These are phyloP conservation scores for Loripinus fragilis DNA, from an alignment of 2,888 invertebrate species.

Conservation along the genomic window DNA sequence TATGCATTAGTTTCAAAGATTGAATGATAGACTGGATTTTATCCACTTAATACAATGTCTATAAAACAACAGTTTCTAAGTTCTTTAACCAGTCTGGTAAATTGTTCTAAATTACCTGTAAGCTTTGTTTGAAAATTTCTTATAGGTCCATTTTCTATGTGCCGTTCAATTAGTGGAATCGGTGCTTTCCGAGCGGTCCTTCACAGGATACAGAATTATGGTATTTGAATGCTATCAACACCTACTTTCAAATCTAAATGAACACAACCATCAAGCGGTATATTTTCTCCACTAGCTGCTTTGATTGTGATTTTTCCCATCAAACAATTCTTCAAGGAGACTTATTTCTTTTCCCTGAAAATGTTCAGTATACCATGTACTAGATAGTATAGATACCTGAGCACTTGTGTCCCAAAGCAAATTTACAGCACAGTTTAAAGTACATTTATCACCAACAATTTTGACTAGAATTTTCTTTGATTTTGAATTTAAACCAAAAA, in stretches of 20 bases:
- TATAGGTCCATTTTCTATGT: no score
- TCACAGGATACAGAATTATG: no score
- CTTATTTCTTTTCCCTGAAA: background rate
- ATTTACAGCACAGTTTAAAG: background rate
- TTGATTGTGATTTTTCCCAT: constrained; percentile 21
- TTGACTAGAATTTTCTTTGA: constrained; percentile 26
- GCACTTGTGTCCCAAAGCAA: constrained; percentile 41
- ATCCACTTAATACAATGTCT: no score
- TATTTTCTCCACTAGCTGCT: constrained; percentile 21
- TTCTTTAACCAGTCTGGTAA: no score
- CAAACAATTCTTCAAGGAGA: constrained; percentile 16
- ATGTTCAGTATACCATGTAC: constrained; percentile 5
- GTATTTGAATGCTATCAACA: background rate
- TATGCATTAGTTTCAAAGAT: no score
- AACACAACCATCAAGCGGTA: constrained; percentile 15
- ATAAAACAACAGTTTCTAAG: no score
- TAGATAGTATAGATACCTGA: constrained; percentile 26
- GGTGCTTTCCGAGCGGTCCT: no score
- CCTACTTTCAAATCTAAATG: constrained; percentile 5
- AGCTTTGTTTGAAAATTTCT: no score
- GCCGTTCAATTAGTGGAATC: no score
- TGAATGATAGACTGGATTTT: no score
- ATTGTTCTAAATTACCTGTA: no score
- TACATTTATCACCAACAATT: constrained; percentile 28
- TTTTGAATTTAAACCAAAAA: constrained; percentile 28